These are phyloP conservation scores for Puma concolor DNA, from an alignment of 2,113 vertebrate species.

Conservation along the genomic window DNA sequence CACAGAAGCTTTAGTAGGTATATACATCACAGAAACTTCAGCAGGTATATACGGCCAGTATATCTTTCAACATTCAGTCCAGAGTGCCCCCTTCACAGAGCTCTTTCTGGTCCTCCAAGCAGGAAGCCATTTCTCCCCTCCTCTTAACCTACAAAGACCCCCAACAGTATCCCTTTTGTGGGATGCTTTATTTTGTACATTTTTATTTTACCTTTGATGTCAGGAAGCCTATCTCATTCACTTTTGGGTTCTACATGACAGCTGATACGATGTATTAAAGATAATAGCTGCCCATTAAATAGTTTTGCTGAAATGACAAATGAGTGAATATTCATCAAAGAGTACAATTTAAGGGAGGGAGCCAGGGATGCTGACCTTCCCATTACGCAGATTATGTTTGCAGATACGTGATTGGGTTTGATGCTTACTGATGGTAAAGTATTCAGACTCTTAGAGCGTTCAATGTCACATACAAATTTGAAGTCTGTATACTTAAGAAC, in stretches of 20 bases:
- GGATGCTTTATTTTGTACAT: not conserved
- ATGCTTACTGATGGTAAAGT: not conserved
- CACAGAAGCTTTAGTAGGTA: not conserved
- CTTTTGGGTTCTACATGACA: not conserved
- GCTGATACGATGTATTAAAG: not conserved
- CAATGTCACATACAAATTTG: not conserved
- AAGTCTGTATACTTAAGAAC: not conserved
- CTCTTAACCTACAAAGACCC: not conserved
- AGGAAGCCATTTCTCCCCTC: not conserved
- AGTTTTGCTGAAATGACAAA: slow-evolving; percentile 1
- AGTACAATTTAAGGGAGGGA: not conserved
- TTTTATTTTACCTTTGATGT: not conserved
- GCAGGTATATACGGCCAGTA: not conserved
- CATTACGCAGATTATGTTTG: not conserved
- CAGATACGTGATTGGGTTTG: not conserved
- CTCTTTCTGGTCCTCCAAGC: not conserved
- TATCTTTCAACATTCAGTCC: not conserved
- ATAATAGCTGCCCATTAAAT: not conserved
- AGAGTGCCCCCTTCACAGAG: not conserved
- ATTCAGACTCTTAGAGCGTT: not conserved
- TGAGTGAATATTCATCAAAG: not conserved
- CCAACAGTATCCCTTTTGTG: not conserved
- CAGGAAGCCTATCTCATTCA: not conserved
- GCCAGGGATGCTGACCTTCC: not conserved
- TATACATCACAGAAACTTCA: not conserved